Percentiles rank a stretch among this genome's conserved stretches.
Evolutionary conservation across 1,140 invertebrate species (phyloP).

Genomic region (Arion vulgaris): DNA sequence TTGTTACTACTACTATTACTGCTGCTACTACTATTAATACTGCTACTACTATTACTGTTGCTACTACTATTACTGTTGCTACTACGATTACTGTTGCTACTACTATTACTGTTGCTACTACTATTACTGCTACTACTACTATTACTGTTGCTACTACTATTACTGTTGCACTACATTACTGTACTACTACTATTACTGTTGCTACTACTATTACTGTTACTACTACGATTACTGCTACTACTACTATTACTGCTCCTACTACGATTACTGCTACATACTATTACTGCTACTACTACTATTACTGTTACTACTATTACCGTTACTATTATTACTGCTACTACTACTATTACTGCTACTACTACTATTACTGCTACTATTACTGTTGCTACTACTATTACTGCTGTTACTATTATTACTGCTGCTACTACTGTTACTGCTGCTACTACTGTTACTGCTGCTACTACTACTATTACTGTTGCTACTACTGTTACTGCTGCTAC

Average conservation of each 20-base stretch:
- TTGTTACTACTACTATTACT: too few relatives aligned
- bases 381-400: slow-evolving; percentile 12
- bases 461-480: slow-evolving; percentile 17
- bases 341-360: slow-evolving; percentile 21
- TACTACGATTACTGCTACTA: too few relatives aligned
- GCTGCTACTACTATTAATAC: too few relatives aligned
- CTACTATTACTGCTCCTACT: too few relatives aligned
- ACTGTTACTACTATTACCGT: slow-evolving; percentile 5
- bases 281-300: slow-evolving; percentile 26
- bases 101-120: neutral
- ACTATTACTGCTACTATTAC: slow-evolving; percentile 12
- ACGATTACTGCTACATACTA: too few relatives aligned
- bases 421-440: slow-evolving; percentile 24
- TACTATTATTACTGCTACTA: slow-evolving; percentile 23
- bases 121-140: slow-evolving; percentile 20
- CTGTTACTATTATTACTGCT: slow-evolving; percentile 11
- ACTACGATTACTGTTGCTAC: too few relatives aligned
- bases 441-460: slow-evolving; percentile 14
- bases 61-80: too few relatives aligned
- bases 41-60: too few relatives aligned
- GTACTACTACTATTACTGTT: too few relatives aligned
- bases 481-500: slow-evolving; percentile 25
- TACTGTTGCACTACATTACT: neutral
- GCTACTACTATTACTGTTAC: slow-evolving; percentile 15
- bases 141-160: slow-evolving; percentile 12